These are phyloP conservation scores for Caenorhabditis panamensis DNA, from an alignment of 2,888 invertebrate species.

Conservation along the genomic window DNA sequence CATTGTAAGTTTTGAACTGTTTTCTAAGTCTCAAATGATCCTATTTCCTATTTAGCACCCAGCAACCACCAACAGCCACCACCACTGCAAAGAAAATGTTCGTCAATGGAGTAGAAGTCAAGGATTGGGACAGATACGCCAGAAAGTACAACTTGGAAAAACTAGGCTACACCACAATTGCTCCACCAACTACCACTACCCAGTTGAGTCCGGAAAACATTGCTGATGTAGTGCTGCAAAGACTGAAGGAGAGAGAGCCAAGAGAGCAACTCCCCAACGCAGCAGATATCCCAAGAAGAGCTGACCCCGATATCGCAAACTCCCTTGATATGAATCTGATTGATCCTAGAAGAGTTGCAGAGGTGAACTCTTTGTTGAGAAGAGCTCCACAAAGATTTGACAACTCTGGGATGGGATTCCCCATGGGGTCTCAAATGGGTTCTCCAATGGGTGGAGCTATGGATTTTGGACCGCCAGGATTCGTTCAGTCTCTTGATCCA, in stretches of 20 bases:
- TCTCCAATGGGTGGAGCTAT: conserved; percentile 7
- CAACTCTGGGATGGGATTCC: not conserved
- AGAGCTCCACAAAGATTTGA: conserved; percentile 69
- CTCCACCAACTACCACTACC: conserved; percentile 59
- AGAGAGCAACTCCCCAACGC: not conserved
- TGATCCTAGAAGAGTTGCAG: conserved; percentile 66
- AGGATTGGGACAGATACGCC: conserved; percentile 66
- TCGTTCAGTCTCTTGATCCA: conserved; percentile 62
- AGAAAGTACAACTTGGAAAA: conserved; percentile 62
- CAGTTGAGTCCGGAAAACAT: conserved; percentile 53
- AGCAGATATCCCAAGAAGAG: conserved; percentile 1
- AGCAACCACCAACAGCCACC: conserved; percentile 36
- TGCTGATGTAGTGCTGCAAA: conserved; percentile 60
- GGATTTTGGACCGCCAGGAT: conserved; percentile 66
- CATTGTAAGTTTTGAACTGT: conserved; percentile 55
- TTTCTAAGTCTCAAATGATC: too few relatives aligned
- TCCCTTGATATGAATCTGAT: conserved; percentile 63
- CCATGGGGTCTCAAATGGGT: too few relatives aligned
- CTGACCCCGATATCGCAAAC: conserved; percentile 54
- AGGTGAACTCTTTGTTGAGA: conserved; percentile 66
- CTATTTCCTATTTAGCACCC: conserved; percentile 61
- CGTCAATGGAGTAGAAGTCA: conserved; percentile 64
- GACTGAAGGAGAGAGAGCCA: conserved; percentile 36
- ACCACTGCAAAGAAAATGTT: conserved; percentile 62
- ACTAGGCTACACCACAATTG: conserved; percentile 57